Conservation (phyloP, 2,888 invertebrate genomes). For the Polietes domitor region DNA sequence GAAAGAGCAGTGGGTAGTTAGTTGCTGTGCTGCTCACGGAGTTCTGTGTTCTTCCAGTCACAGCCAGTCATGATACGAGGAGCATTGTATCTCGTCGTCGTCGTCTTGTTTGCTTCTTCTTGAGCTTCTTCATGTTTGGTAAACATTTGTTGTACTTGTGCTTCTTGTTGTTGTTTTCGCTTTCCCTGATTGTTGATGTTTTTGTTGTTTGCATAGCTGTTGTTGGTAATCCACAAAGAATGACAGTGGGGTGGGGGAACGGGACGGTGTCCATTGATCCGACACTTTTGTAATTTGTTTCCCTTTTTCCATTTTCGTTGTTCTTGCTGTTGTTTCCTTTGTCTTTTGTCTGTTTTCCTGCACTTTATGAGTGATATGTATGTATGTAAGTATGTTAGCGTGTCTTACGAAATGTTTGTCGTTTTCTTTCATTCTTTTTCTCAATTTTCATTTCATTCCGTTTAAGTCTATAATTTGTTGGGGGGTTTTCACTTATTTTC, state of each 20-base stretch:
- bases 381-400: neutral
- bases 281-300: slow-evolving; percentile 49
- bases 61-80: too few relatives aligned
- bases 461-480: too few relatives aligned
- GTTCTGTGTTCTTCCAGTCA: too few relatives aligned
- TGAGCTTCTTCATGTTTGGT: neutral
- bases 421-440: too few relatives aligned
- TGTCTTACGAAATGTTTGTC: too few relatives aligned
- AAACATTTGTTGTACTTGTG: slow-evolving; percentile 19
- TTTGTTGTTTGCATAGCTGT: neutral
- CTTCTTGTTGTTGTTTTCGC: neutral
- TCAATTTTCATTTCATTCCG: too few relatives aligned
- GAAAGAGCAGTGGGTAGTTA: neutral
- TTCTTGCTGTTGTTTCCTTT: slow-evolving; percentile 8
- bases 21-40: neutral
- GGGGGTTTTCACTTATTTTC: too few relatives aligned
- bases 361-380: neutral
- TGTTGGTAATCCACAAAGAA: slow-evolving; percentile 7
- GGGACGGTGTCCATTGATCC: slow-evolving; percentile 38
- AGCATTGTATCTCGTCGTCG: neutral
- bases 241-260: neutral
- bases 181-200: neutral
- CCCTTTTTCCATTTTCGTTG: slow-evolving; percentile 26
- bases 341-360: slow-evolving; percentile 1
- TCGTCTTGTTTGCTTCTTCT: slow-evolving; percentile 17